Conservation (phyloP, 2,113 vertebrate genomes). For the Elachura formosa region DNA sequence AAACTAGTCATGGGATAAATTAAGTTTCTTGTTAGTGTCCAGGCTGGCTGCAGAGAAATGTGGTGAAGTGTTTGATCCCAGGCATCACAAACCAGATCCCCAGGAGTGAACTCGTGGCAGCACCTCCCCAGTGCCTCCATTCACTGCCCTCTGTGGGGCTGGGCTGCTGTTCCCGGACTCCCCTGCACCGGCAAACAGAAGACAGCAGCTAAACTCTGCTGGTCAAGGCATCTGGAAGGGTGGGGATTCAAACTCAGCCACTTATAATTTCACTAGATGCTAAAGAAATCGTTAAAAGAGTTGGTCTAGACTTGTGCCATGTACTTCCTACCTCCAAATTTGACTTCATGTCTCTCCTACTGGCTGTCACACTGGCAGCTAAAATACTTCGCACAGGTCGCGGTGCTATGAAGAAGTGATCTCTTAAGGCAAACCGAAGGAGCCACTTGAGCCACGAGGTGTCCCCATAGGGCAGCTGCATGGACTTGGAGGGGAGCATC, state of each 20-base stretch:
- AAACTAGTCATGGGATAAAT: not conserved
- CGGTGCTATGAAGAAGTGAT: not conserved
- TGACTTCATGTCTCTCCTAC: not conserved
- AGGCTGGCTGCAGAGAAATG: not conserved
- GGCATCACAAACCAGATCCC: not conserved
- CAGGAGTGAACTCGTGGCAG: not conserved
- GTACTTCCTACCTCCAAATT: not conserved
- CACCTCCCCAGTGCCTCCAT: accelerated
- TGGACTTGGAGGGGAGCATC: not conserved
- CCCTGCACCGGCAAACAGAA: not conserved
- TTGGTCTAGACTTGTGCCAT: not conserved
- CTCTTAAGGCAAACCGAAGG: not conserved
- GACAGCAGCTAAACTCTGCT: not conserved
- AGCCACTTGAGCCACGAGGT: slow-evolving; percentile 59
- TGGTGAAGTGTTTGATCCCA: not conserved
- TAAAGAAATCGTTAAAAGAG: not conserved
- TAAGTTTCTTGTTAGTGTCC: not conserved
- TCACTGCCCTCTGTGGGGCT: not conserved
- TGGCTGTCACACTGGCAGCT: not conserved
- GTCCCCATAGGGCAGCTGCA: slow-evolving; percentile 58
- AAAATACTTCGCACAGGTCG: accelerated
- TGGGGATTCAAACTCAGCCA: not conserved
- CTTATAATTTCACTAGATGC: not conserved
- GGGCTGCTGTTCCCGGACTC: not conserved
- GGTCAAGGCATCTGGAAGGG: not conserved